Evolutionary conservation across 2,797 vertebrate species (phyloP).

Genomic region (Ctenopoma multispine): DNA sequence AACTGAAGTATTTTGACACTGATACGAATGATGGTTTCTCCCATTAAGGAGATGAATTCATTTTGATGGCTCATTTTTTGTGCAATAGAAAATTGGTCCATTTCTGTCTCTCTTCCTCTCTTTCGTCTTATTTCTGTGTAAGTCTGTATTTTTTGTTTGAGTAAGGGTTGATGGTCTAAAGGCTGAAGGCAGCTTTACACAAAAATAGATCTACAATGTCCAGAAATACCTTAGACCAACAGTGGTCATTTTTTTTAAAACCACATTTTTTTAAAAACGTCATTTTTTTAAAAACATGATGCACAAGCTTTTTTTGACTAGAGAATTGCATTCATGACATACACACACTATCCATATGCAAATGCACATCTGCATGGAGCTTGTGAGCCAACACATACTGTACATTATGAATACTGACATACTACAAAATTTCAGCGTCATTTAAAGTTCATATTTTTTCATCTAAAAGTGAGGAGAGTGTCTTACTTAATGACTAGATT

Average conservation of each 20-base stretch:
- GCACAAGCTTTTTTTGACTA: neutral
- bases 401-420: constrained; percentile 14
- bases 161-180: neutral
- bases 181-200: neutral
- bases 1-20: constrained; percentile 25
- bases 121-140: neutral
- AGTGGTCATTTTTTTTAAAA: neutral
- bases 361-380: neutral
- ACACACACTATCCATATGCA: neutral
- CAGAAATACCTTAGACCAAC: neutral
- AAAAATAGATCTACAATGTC: neutral
- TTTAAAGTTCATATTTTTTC: neutral
- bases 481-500: constrained; percentile 4
- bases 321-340: neutral
- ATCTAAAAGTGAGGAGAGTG: too few species aligned
- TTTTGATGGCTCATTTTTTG: constrained; percentile 28
- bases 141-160: neutral
- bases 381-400: neutral
- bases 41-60: constrained; percentile 25
- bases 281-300: neutral
- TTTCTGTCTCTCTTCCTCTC: neutral
- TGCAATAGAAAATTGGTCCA: constrained; percentile 19
- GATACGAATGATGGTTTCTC: constrained; percentile 9
- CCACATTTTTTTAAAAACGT: too few species aligned
- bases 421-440: constrained; percentile 1